Evolutionary conservation across 2,797 vertebrate species (phyloP).

Genomic region (Alcedo atthis): DNA sequence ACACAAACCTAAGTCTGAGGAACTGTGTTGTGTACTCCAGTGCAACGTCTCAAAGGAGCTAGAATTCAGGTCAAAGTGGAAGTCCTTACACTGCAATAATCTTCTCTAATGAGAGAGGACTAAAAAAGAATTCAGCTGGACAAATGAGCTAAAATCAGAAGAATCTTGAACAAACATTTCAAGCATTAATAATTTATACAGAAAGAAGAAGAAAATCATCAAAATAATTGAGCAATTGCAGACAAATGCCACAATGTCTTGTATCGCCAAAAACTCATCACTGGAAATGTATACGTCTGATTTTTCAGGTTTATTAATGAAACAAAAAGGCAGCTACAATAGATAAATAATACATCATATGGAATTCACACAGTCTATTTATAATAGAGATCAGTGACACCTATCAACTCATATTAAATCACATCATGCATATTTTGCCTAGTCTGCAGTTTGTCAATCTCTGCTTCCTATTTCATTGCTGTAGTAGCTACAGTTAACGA

Average conservation of each 20-base stretch:
- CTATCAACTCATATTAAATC: slow-evolving; percentile 78
- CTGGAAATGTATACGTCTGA: slow-evolving; percentile 59
- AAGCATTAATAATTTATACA: slow-evolving; percentile 76
- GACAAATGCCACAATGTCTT: slow-evolving; percentile 68
- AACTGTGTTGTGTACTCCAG: background rate
- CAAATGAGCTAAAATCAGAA: slow-evolving; percentile 69
- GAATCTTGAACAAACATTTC: slow-evolving; percentile 74
- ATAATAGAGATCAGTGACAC: slow-evolving; percentile 78
- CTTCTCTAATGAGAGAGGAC: slow-evolving; percentile 64
- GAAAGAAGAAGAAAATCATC: slow-evolving; percentile 62
- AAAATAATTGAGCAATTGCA: slow-evolving; percentile 75
- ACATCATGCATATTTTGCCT: slow-evolving; percentile 71
- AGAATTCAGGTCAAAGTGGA: slow-evolving; percentile 40
- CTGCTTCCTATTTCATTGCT: slow-evolving; percentile 59
- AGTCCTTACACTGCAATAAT: slow-evolving; percentile 42
- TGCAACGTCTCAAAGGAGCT: slow-evolving; percentile 22
- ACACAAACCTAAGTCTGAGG: slow-evolving; percentile 28
- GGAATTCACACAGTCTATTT: slow-evolving; percentile 67
- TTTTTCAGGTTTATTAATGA: slow-evolving; percentile 78
- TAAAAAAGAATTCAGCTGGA: slow-evolving; percentile 65
- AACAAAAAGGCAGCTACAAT: slow-evolving; percentile 76
- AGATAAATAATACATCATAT: slow-evolving; percentile 81
- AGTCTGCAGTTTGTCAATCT: slow-evolving; percentile 75
- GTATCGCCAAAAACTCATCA: slow-evolving; percentile 61
- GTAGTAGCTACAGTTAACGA: slow-evolving; percentile 1